A percentile compares a stretch with the other conserved stretches of the same genome.
Conservation (phyloP, 2,888 invertebrate species). For the Ornithoptera priamus region DNA sequence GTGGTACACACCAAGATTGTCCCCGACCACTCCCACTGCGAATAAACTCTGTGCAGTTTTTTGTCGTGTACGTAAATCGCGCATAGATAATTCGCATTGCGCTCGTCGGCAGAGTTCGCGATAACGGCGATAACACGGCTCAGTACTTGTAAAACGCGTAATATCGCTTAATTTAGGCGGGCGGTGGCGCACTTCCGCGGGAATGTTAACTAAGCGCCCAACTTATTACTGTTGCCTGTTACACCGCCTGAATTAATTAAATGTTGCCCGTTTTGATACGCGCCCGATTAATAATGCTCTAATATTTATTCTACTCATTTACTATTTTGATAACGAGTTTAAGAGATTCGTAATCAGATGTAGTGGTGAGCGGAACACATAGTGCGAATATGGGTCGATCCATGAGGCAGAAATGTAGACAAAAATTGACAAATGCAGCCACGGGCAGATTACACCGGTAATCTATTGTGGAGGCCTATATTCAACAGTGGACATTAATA, state of each 20-base stretch:
- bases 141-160: constrained; percentile 14
- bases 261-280: constrained; percentile 10
- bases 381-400: no score
- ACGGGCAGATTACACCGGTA: no score
- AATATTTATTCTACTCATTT: not conserved
- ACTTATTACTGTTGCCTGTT: constrained; percentile 18
- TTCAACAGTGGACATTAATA: no score
- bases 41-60: not conserved
- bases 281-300: constrained; percentile 8
- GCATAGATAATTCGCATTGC: not conserved
- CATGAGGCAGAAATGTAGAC: no score
- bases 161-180: constrained; percentile 20
- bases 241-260: constrained; percentile 21
- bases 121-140: constrained; percentile 17
- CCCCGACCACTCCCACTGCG: no score
- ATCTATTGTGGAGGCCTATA: no score
- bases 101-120: not conserved
- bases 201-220: constrained; percentile 6
- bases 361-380: no score
- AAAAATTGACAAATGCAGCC: no score
- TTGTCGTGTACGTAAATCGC: not conserved
- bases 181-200: constrained; percentile 7
- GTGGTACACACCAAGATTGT: no score
- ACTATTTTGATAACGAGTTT: not conserved
- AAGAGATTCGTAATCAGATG: not conserved